Evolutionary conservation across 2,113 vertebrate species (phyloP).

Genomic region (Cololabis saira): DNA sequence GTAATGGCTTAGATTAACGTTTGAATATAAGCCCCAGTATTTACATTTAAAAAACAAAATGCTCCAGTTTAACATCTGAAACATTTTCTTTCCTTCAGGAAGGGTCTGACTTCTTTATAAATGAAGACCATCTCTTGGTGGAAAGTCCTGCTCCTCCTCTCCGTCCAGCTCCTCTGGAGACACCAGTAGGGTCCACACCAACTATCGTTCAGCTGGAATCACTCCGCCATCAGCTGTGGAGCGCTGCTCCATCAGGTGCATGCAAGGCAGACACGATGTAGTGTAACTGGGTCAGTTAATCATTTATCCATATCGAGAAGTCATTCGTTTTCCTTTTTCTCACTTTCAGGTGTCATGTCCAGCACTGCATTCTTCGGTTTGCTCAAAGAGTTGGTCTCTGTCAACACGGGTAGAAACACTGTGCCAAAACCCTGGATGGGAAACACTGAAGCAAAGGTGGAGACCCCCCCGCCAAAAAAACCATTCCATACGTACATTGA

Average conservation of each 20-base stretch:
- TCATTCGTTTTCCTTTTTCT: slow-evolving; percentile 14
- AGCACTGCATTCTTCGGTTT: slow-evolving; percentile 78
- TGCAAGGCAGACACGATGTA: neutral
- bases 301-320: neutral
- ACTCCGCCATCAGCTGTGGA: slow-evolving; percentile 82
- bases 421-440: slow-evolving; percentile 84
- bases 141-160: slow-evolving; percentile 61
- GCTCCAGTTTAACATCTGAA: neutral
- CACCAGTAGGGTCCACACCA: slow-evolving; percentile 58
- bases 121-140: slow-evolving; percentile 80
- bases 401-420: slow-evolving; percentile 74
- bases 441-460: slow-evolving; percentile 78
- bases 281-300: neutral
- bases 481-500: too few species aligned
- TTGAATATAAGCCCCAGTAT: neutral
- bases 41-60: neutral
- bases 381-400: slow-evolving; percentile 77
- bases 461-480: neutral
- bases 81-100: slow-evolving; percentile 38
- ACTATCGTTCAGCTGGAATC: slow-evolving; percentile 85
- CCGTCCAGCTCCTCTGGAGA: slow-evolving; percentile 75
- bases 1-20: neutral
- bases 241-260: slow-evolving; percentile 87
- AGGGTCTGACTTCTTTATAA: slow-evolving; percentile 85
- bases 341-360: slow-evolving; percentile 82